Evolutionary conservation across 1,140 invertebrate genomes (phyloP).

Genomic region (Hyles vespertilio): DNA sequence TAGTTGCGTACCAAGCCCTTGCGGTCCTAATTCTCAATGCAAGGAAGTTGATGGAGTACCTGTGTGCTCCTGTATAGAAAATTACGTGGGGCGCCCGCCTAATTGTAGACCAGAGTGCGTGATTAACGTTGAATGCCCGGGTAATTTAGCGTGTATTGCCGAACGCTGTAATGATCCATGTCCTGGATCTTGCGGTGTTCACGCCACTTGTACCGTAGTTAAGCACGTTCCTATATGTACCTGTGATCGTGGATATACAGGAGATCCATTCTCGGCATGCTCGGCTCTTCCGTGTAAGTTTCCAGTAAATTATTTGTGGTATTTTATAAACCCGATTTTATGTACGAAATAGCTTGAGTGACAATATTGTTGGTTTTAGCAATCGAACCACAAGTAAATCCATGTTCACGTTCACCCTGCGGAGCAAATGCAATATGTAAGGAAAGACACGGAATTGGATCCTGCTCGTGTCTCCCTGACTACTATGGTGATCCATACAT

Average conservation of each 20-base stretch:
- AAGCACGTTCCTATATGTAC: constrained; percentile 83
- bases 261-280: constrained; percentile 85
- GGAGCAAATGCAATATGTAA: constrained; percentile 89
- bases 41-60: constrained; percentile 76
- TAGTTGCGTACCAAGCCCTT: constrained; percentile 79
- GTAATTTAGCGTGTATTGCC: constrained; percentile 80
- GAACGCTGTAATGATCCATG: constrained; percentile 84
- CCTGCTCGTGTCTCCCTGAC: constrained; percentile 82
- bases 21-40: constrained; percentile 82
- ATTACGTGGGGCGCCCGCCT: constrained; percentile 83
- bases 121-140: constrained; percentile 82
- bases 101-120: constrained; percentile 85
- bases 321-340: not conserved
- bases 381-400: constrained; percentile 70
- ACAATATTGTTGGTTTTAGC: constrained; percentile 38
- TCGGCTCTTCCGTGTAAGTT: constrained; percentile 74
- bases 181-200: constrained; percentile 82
- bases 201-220: constrained; percentile 81
- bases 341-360: not conserved
- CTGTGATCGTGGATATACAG: constrained; percentile 81
- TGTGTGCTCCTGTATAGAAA: constrained; percentile 81
- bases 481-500: constrained; percentile 84
- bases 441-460: constrained; percentile 82
- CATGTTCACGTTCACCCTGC: constrained; percentile 82
- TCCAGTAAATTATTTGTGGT: not conserved